Conservation (phyloP, 2,797 vertebrate species). For the Phrynocephalus vlangalii region DNA sequence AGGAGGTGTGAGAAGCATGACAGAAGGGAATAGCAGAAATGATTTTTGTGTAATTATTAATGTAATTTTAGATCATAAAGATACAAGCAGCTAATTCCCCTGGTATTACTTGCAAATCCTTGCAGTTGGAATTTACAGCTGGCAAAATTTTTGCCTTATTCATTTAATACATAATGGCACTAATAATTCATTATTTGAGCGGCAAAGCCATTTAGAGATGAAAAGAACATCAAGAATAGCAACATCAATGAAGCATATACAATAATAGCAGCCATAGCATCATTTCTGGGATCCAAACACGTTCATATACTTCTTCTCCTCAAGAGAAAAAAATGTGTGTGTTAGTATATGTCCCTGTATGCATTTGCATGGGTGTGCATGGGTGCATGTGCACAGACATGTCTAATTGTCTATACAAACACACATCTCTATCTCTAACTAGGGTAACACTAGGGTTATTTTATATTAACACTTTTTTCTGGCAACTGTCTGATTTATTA, state of each 20-base stretch:
- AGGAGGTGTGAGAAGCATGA: too few relatives aligned
- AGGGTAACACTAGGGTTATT: not conserved
- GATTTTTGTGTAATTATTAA: not conserved
- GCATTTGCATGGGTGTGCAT: too few relatives aligned
- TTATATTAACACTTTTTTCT: conserved; percentile 1
- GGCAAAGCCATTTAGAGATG: not conserved
- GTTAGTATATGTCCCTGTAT: too few relatives aligned
- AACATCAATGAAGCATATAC: not conserved
- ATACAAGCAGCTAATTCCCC: not conserved
- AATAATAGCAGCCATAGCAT: not conserved
- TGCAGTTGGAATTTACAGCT: not conserved
- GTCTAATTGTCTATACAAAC: not conserved
- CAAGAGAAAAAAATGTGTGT: not conserved
- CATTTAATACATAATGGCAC: not conserved
- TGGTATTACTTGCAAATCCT: too few relatives aligned
- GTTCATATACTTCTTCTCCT: not conserved
- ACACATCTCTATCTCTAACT: not conserved
- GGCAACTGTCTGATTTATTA: not conserved
- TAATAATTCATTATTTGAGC: not conserved
- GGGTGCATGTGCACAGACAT: not conserved
- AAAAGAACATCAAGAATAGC: not conserved
- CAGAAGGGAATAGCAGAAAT: not conserved
- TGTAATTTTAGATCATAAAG: not conserved
- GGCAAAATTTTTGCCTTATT: not conserved
- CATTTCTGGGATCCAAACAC: not conserved